phyloP scores from a whole-genome alignment of 1,140 invertebrate genomes.

The Drosophila asahinai region DNA sequence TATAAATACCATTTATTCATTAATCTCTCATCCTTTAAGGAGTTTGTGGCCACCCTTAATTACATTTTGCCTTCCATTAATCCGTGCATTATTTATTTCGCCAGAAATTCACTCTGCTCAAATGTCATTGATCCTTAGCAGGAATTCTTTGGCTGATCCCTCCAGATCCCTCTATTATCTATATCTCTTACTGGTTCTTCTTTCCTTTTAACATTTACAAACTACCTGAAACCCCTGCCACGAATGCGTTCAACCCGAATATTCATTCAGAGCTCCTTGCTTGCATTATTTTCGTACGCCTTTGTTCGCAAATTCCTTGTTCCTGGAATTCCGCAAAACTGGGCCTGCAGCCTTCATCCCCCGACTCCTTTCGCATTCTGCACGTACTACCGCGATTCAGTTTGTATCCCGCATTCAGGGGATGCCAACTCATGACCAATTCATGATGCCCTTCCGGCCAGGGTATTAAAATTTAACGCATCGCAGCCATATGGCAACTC shows the following conservation, averaged over 20 bases:
- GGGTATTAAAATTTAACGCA: constrained; percentile 66
- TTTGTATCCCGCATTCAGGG: constrained; percentile 3
- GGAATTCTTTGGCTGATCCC: constrained; percentile 8
- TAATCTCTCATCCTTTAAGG: constrained; percentile 1
- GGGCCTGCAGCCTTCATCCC: background rate
- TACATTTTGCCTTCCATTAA: background rate
- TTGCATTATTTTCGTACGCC: constrained; percentile 9
- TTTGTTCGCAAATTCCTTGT: constrained; percentile 18
- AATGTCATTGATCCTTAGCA: constrained; percentile 7
- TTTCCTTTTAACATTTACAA: constrained; percentile 1
- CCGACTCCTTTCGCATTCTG: constrained; percentile 10
- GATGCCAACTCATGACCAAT: constrained; percentile 32
- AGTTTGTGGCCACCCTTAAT: background rate
- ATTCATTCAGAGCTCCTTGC: constrained; percentile 2
- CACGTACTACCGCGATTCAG: constrained; percentile 9
- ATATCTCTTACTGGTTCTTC: background rate
- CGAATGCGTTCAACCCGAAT: background rate
- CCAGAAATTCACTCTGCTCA: background rate
- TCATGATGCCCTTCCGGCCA: constrained; percentile 39
- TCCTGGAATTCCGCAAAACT: constrained; percentile 33
- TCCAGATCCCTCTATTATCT: background rate
- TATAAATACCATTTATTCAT: background rate
- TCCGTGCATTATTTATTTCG: background rate
- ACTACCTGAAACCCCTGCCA: constrained; percentile 4
- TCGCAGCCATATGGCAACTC: constrained; percentile 52